These are phyloP conservation scores for Ivindomyrus marchei DNA, from an alignment of 2,113 vertebrate species.

Conservation along the genomic window DNA sequence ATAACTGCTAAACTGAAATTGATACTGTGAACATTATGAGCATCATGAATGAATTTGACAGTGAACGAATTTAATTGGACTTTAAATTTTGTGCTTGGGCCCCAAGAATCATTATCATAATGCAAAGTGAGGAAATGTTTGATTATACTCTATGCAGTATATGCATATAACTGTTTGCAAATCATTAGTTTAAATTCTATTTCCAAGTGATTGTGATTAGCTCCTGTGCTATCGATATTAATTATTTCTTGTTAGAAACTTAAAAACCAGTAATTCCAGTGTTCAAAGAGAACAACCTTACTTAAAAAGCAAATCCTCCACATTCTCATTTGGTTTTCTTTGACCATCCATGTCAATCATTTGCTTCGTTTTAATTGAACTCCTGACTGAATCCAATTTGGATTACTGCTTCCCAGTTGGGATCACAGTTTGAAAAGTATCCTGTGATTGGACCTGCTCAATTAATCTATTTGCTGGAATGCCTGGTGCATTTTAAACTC, in stretches of 20 bases:
- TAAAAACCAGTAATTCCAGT: neutral
- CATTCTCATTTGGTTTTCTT: conserved; percentile 6
- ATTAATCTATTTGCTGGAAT: neutral
- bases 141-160: neutral
- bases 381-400: conserved; percentile 16
- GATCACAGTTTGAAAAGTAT: conserved; percentile 13
- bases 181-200: neutral
- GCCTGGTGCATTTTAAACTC: conserved; percentile 5
- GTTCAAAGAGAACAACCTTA: neutral
- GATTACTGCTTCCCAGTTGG: conserved; percentile 7
- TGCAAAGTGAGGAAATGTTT: neutral
- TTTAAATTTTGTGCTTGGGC: neutral
- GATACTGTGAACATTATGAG: neutral
- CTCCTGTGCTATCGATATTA: neutral
- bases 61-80: neutral
- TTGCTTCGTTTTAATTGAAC: neutral
- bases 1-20: neutral
- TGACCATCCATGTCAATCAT: conserved; percentile 13
- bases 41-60: neutral
- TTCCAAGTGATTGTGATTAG: neutral
- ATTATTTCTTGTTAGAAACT: neutral
- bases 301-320: neutral
- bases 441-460: conserved; percentile 1
- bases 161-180: neutral
- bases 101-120: neutral